These are phyloP conservation scores for Hoplostethus atlanticus DNA, from an alignment of 2,797 vertebrate species.

Conservation along the genomic window DNA sequence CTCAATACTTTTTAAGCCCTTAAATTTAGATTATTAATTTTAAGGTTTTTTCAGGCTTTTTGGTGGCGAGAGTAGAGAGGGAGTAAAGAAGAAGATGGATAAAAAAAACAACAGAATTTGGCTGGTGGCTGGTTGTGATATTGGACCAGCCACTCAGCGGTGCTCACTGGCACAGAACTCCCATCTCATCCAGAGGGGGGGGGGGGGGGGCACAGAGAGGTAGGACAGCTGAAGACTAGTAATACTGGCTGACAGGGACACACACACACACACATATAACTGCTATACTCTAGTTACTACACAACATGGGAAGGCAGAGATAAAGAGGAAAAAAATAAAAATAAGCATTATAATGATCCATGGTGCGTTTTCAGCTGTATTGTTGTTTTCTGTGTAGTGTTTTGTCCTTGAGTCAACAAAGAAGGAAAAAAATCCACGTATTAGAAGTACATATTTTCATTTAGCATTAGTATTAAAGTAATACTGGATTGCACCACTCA, in stretches of 20 bases:
- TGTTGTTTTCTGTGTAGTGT: too few relatives aligned
- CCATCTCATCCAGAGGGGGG: not conserved
- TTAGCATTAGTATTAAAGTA: too few relatives aligned
- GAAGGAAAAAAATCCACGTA: too few relatives aligned
- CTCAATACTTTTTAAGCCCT: not conserved
- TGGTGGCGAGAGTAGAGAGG: conserved; percentile 5
- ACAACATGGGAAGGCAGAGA: not conserved
- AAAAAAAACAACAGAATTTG: conserved; percentile 53
- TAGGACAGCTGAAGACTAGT: not conserved
- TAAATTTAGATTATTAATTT: conserved; percentile 1
- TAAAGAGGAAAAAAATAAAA: too few relatives aligned
- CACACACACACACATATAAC: conserved; percentile 7
- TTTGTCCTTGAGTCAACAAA: too few relatives aligned
- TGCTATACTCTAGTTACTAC: not conserved
- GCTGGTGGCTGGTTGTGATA: conserved; percentile 21
- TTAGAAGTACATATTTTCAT: too few relatives aligned
- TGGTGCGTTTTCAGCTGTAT: too few relatives aligned
- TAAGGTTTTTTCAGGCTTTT: not conserved
- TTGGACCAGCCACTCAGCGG: conserved; percentile 19
- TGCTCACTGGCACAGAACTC: conserved; percentile 41
- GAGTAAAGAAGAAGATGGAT: conserved; percentile 41
- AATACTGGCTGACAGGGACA: conserved; percentile 20
- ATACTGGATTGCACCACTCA: too few relatives aligned
- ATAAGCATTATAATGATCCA: too few relatives aligned
- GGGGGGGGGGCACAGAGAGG: not conserved